Evolutionary conservation across 2,888 invertebrate species (phyloP), one percentile per base, ranked within the genome.

Genomic region (Scelioninae gen. 1): DNA sequence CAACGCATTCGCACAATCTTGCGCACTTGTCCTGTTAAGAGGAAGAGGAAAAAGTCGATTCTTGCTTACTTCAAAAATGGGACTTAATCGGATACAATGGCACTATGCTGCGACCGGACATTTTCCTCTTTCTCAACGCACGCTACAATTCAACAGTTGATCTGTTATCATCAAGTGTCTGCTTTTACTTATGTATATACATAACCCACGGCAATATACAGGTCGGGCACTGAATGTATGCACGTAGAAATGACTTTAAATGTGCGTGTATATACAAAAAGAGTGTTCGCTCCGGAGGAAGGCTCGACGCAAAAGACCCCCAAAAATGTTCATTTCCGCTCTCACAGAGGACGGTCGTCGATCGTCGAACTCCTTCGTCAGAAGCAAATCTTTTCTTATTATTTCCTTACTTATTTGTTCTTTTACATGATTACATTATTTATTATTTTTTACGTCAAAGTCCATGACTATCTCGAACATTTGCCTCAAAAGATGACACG

Each of bases 41-140:
- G 53, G 85, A 86, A 85, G 82, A 84, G 65, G 84, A 86, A 86
- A 86, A 86, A 85, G 83, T 87, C 84, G 86, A 84, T 87, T 86
- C 78, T 86, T 87, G 75, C 80, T 77, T 77, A 71, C 72, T 84
- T 89, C 87, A 51, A 78, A 83, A 88, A n/a, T 56, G 69, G 55
- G 81, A 71, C 90, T 91, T 88, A 90, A 84, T 88, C 86, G 87
- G 87, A 89, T 90, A 91, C 88, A 89, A 92, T 92, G 91, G 91
- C 91, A 91, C 91, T 91, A 88, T 91, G 89, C 88, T 89, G 88
- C 89, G 89, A 89, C 87, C 88, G 88, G 86, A 86, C 86, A 84
- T 86, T 85, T 86, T 87, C 85, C 86, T 86, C 84, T 84, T 85
- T 87, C 84, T 85, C 84, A 85, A 86, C 87, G 86, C 86, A 87